Percentiles rank a stretch among this genome's conserved stretches.
Evolutionary conservation across 2,113 vertebrate genomes (phyloP).

Genomic region (Oncorhynchus kisutch): DNA sequence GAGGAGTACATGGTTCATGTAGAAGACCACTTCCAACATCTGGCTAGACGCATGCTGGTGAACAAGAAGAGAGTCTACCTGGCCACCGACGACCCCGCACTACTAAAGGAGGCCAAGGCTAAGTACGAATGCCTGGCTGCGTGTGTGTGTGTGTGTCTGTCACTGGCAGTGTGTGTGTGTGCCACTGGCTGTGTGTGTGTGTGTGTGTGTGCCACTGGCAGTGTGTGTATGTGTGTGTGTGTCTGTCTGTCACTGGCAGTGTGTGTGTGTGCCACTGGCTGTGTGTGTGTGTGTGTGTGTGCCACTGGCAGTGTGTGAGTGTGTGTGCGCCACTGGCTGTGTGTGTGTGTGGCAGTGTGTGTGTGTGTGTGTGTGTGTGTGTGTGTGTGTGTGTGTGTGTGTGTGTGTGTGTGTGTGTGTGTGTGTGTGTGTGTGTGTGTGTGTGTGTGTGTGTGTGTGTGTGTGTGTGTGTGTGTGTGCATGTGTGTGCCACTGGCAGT

Average conservation of each 20-base stretch:
- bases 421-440: too few species aligned
- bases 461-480: too few species aligned
- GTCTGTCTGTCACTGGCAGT: too few species aligned
- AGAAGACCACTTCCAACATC: slow-evolving; percentile 89
- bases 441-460: background rate
- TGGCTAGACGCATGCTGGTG: slow-evolving; percentile 82
- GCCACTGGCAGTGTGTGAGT: background rate
- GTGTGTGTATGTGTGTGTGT: too few species aligned
- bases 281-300: background rate
- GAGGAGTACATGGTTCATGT: slow-evolving; percentile 97
- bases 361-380: too few species aligned
- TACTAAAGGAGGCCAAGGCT: slow-evolving; percentile 92
- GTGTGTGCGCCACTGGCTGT: background rate
- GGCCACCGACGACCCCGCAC: slow-evolving; percentile 91
- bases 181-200: background rate
- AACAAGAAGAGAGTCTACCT: slow-evolving; percentile 96
- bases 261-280: background rate
- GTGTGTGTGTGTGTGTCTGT: background rate
- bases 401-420: too few species aligned
- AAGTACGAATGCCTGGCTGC: slow-evolving; percentile 73
- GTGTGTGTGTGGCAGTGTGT: too few species aligned
- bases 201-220: too few species aligned
- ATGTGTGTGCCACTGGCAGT: too few species aligned
- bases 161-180: background rate
- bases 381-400: too few species aligned